These are phyloP conservation scores for Ischnura elegans DNA, from an alignment of 2,888 invertebrate species.

Conservation along the genomic window DNA sequence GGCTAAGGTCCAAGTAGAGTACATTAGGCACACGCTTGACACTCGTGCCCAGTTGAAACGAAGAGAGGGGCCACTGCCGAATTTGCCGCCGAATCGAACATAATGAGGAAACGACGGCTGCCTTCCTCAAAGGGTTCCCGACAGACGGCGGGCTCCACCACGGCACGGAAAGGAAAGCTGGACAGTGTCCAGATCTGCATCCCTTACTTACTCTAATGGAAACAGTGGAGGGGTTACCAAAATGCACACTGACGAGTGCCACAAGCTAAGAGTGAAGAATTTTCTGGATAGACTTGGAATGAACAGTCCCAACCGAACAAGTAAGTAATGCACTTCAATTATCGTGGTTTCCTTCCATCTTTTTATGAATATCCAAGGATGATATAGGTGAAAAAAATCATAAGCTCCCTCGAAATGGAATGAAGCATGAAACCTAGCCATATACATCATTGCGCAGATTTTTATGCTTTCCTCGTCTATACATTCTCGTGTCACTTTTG, in stretches of 20 bases:
- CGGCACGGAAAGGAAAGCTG: neutral
- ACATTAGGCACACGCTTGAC: neutral
- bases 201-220: neutral
- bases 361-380: too few relatives aligned
- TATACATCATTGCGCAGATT: too few relatives aligned
- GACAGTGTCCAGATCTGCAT: neutral
- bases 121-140: neutral
- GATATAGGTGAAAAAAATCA: too few relatives aligned
- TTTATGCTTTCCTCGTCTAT: too few relatives aligned
- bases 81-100: neutral
- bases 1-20: too few relatives aligned
- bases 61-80: neutral
- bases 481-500: too few relatives aligned
- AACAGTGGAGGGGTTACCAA: neutral
- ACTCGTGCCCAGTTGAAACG: neutral
- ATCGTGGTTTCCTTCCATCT: too few relatives aligned
- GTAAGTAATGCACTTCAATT: too few relatives aligned
- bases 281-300: neutral
- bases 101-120: constrained; percentile 14
- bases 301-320: too few relatives aligned
- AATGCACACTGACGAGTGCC: neutral
- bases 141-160: constrained; percentile 1
- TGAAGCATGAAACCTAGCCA: too few relatives aligned
- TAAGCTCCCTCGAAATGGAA: too few relatives aligned
- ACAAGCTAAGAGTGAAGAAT: neutral